Conservation (phyloP, 2,113 vertebrate species). For the Microtus ochrogaster region DNA sequence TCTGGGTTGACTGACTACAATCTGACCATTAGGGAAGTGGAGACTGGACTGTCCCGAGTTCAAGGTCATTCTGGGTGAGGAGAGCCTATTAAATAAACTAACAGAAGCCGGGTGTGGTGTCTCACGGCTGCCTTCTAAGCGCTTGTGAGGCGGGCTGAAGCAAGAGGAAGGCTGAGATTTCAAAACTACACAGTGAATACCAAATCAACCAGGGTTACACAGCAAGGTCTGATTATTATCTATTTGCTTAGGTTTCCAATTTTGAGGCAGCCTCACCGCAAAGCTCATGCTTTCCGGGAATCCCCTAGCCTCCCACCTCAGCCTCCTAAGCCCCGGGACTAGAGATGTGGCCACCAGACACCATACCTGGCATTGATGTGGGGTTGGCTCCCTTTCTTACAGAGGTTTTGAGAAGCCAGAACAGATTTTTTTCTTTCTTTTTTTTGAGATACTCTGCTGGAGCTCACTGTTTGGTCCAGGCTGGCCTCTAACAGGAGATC, state of each 20-base stretch:
- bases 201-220: neutral
- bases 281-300: neutral
- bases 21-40: no score
- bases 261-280: neutral
- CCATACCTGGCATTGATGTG: neutral
- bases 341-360: no score
- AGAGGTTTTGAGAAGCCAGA: neutral
- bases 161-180: neutral
- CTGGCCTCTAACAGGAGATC: neutral
- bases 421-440: neutral
- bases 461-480: neutral
- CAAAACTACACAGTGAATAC: neutral
- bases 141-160: neutral
- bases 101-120: neutral
- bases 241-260: neutral
- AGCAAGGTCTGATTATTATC: neutral
- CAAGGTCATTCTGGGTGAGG: neutral
- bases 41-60: neutral
- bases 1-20: neutral
- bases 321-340: neutral
- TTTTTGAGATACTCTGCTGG: neutral
- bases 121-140: neutral
- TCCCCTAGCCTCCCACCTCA: neutral
- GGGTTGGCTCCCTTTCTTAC: conserved; percentile 6
- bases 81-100: neutral